These are phyloP conservation scores for Paratilapia polleni DNA, from an alignment of 2,113 vertebrate genomes.

Conservation along the genomic window DNA sequence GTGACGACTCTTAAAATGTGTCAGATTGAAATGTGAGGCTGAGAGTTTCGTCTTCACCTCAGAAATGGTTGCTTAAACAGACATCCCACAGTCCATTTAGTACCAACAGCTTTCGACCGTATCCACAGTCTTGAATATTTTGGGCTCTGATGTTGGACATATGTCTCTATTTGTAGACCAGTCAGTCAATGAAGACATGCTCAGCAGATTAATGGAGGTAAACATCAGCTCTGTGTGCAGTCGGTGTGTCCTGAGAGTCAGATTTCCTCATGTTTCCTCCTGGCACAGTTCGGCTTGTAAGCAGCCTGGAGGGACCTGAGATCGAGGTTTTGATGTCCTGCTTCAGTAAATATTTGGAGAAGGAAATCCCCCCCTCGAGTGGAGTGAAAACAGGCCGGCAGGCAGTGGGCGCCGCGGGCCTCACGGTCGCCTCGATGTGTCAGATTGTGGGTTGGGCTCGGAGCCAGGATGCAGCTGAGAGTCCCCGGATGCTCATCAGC, in stretches of 20 bases:
- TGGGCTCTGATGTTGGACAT: background rate
- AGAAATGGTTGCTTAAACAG: background rate
- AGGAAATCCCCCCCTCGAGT: background rate
- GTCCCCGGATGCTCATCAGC: constrained; percentile 6
- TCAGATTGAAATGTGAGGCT: background rate
- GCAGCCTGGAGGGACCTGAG: constrained; percentile 38
- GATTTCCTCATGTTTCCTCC: constrained; percentile 19
- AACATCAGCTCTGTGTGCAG: constrained; percentile 3
- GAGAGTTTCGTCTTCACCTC: background rate
- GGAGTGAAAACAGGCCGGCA: constrained; percentile 34
- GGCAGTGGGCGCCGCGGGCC: constrained; percentile 22
- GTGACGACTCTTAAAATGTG: background rate
- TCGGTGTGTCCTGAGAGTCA: constrained; percentile 1
- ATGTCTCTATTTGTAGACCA: constrained; percentile 5
- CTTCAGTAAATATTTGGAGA: constrained; percentile 67
- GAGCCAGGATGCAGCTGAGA: constrained; percentile 50
- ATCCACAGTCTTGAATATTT: background rate
- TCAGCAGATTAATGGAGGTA: constrained; percentile 11
- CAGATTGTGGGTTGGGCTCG: constrained; percentile 56
- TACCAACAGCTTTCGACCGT: background rate
- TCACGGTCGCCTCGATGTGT: constrained; percentile 58
- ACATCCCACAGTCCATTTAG: background rate
- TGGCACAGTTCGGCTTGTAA: background rate
- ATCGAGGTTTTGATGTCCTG: constrained; percentile 32
- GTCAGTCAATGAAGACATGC: background rate